Base-by-base conservation (phyloP, 2,888 invertebrate genomes). In the Trichacis sp. region DNA sequence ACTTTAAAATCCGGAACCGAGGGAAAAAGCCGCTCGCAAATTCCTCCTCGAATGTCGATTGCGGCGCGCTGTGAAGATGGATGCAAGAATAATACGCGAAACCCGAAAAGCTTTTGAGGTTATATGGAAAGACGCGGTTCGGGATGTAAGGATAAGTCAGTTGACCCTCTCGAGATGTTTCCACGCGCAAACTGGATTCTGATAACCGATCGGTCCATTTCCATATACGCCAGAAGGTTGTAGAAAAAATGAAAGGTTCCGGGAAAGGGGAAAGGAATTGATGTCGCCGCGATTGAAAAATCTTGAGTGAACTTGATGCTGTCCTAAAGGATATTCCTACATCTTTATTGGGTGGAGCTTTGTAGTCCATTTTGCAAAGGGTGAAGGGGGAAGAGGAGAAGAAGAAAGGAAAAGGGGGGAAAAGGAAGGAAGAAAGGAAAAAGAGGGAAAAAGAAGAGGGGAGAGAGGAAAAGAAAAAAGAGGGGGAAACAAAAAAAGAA, bases 141-240 rank as follows among this genome's bases (percentile, higher is more conserved):
- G 24, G 58, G 47, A 51, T 45, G 60, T 58, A 61, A 49, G 64
- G 67, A 72, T 68, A 70, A 70, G 64, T 59, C 51, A 73, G 73
- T 74, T 79, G 80, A 81, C 80, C 81, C 76, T 77, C 76, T 73
- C 74, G 75, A 78, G 79, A 79, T 80, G 77, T 81, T 82, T 79
- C 79, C 72, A 78, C 79, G 78, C 70, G 76, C 78, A 82, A 84
- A 83, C 80, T 80, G 75, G 77, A 83, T 83, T 82, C 73, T 78
- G 74, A 78, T 77, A 78, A 77, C 75, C 78, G 75, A 82, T 82
- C 78, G 51, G 48, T 79, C 78, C 75, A 83, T 83, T 83, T 81
- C 79, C 82, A 81, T 82, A n/a, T n/a, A 79, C 76, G 76, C 70
- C 68, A 59, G 62, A 64, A 66, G 71, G 62, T 61, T 69, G 60